These are phyloP conservation scores for Mesochorus sp. DNA, from an alignment of 2,888 invertebrate genomes.

Conservation along the genomic window DNA sequence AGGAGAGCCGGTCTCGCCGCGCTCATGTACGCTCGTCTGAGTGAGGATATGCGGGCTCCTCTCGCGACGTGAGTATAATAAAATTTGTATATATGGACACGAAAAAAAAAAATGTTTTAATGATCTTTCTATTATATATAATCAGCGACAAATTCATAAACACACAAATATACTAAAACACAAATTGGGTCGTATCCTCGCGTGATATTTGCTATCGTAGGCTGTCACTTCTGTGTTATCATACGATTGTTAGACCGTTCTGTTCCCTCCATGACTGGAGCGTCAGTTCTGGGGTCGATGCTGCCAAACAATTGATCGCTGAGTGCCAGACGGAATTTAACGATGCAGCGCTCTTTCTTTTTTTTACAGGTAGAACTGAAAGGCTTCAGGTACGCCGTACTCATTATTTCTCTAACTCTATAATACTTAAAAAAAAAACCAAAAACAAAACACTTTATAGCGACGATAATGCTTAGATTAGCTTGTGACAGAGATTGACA, in stretches of 20 bases:
- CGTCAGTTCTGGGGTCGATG: conserved; percentile 84
- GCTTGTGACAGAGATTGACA: no score
- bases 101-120: no score
- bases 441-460: no score
- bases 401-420: background rate
- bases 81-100: background rate
- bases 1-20: conserved; percentile 84
- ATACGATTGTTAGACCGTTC: conserved; percentile 87
- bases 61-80: conserved; percentile 85
- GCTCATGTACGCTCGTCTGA: conserved; percentile 85
- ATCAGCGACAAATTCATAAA: no score
- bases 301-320: conserved; percentile 83
- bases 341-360: conserved; percentile 86
- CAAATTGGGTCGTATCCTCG: no score
- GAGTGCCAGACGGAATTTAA: conserved; percentile 84
- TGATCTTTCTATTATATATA: no score
- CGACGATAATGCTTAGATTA: no score
- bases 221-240: conserved; percentile 85
- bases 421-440: background rate
- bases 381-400: conserved; percentile 84
- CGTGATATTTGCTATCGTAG: conserved; percentile 46
- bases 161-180: no score
- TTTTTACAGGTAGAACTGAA: conserved; percentile 86
- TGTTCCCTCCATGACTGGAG: conserved; percentile 86
- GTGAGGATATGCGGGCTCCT: conserved; percentile 87